Conservation (phyloP, 2,113 vertebrate species). For the Petroica traversi region DNA sequence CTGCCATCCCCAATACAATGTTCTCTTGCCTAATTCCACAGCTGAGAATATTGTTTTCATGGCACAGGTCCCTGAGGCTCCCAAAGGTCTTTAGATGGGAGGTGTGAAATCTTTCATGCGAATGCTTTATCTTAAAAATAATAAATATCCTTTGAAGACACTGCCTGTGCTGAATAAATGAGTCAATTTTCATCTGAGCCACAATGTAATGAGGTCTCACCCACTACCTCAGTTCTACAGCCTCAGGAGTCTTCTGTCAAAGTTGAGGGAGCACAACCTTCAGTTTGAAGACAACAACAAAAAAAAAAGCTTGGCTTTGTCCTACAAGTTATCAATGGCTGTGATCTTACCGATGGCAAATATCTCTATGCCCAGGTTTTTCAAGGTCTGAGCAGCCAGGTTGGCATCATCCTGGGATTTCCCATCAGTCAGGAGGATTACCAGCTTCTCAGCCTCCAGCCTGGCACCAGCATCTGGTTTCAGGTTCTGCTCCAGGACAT, state of each 20-base stretch:
- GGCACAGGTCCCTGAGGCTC: neutral
- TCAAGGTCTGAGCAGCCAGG: slow-evolving; percentile 78
- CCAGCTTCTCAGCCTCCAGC: slow-evolving; percentile 71
- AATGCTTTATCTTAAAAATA: neutral
- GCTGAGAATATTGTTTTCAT: neutral
- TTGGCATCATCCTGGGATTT: slow-evolving; percentile 93
- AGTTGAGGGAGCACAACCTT: neutral
- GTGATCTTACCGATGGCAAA: slow-evolving; percentile 87
- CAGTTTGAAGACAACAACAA: neutral
- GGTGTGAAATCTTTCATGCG: neutral
- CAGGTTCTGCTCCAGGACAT: slow-evolving; percentile 87
- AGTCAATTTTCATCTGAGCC: neutral
- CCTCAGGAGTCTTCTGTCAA: neutral
- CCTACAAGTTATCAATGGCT: neutral
- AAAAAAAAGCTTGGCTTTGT: neutral
- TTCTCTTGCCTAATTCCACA: neutral
- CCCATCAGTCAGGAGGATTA: slow-evolving; percentile 89
- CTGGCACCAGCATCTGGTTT: slow-evolving; percentile 76
- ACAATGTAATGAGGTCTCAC: neutral
- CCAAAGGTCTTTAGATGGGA: neutral
- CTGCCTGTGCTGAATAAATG: neutral
- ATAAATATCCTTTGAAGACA: neutral
- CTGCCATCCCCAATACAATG: neutral
- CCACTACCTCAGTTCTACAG: neutral
- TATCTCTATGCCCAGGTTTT: slow-evolving; percentile 84